Conservation (phyloP, 2,113 vertebrate species). For the Oreochromis niloticus region DNA sequence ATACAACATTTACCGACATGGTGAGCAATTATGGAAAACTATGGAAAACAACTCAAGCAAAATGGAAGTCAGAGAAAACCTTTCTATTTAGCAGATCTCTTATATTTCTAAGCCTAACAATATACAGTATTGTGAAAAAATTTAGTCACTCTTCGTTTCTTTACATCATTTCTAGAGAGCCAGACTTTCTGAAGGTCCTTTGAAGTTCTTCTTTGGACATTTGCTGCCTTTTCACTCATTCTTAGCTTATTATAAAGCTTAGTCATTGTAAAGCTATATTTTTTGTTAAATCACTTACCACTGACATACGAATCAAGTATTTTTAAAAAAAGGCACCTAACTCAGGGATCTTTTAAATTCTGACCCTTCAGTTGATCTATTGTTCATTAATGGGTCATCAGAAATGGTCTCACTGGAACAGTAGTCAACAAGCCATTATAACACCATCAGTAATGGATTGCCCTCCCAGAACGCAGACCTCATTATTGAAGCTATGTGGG, state of each 20-base stretch:
- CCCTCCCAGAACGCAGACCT: neutral
- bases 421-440: neutral
- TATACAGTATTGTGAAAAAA: neutral
- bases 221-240: neutral
- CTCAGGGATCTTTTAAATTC: neutral
- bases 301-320: rapidly evolving
- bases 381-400: neutral
- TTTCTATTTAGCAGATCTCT: neutral
- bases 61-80: neutral
- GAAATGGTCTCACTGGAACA: neutral
- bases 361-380: neutral
- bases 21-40: neutral
- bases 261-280: neutral
- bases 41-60: neutral
- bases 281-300: neutral
- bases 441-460: neutral
- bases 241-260: neutral
- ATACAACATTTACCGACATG: neutral
- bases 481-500: neutral
- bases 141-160: neutral
- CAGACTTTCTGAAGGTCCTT: neutral
- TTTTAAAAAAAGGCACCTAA: neutral
- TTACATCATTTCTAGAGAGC: neutral
- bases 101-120: neutral
- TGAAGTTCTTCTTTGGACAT: neutral